Percentiles rank a stretch among this genome's conserved stretches.
These are phyloP conservation scores for Lagopus muta DNA, from an alignment of 2,113 vertebrate species.

Conservation along the genomic window DNA sequence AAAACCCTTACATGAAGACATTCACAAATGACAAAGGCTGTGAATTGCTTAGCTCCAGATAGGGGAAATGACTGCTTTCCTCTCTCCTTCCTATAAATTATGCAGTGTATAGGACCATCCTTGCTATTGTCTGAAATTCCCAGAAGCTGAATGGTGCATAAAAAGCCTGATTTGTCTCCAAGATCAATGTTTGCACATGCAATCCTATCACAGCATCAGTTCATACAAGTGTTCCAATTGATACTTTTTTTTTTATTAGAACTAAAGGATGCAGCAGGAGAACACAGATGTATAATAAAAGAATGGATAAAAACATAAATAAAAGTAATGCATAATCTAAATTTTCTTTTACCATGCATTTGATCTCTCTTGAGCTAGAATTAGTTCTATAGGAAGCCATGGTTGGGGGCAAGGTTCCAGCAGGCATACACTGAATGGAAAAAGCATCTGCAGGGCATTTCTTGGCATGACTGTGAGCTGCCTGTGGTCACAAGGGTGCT, in stretches of 20 bases:
- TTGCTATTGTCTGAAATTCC: neutral
- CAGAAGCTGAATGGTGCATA: neutral
- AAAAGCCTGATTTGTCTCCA: neutral
- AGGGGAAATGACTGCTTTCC: slow-evolving; percentile 34
- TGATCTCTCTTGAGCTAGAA: neutral
- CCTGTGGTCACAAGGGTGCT: neutral
- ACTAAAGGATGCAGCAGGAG: neutral
- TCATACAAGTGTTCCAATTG: neutral
- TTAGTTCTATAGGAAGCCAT: neutral
- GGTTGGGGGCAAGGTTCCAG: neutral
- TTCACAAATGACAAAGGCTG: neutral
- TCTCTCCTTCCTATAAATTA: neutral
- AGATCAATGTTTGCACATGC: neutral
- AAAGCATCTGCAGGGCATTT: neutral
- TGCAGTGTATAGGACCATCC: neutral
- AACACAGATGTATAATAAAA: neutral
- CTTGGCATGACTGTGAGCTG: neutral
- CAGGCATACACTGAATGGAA: neutral
- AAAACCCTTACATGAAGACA: neutral
- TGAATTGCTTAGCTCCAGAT: neutral
- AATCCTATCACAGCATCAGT: neutral
- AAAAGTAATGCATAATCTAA: neutral
- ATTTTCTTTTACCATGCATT: neutral
- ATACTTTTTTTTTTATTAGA: neutral
- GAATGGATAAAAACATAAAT: neutral